Evolutionary conservation across 1,140 invertebrate species (phyloP).

Genomic region (Caenorhabditis latens): DNA sequence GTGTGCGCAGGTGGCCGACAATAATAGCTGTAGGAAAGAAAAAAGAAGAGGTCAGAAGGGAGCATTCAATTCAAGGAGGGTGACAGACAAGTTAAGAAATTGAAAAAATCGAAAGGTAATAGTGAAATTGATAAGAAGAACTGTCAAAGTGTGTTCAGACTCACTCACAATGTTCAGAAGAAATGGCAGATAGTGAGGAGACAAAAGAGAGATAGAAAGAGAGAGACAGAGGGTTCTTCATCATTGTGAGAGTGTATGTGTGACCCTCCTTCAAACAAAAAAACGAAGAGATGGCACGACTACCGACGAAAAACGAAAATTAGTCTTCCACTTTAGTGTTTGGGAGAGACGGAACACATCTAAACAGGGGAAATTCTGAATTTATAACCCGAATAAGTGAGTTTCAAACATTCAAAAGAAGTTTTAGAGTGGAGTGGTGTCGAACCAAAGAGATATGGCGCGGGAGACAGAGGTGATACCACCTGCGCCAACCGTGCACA

Average conservation of each 20-base stretch:
- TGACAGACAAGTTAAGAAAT: not conserved
- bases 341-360: not conserved
- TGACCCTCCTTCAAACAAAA: slow-evolving; percentile 16
- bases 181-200: not conserved
- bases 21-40: slow-evolving; percentile 46
- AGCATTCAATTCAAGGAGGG: slow-evolving; percentile 5
- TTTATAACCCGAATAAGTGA: too few relatives aligned
- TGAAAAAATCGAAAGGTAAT: not conserved
- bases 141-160: not conserved
- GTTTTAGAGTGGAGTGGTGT: too few relatives aligned
- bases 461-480: too few relatives aligned
- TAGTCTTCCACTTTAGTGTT: not conserved
- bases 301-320: not conserved
- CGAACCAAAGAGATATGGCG: too few relatives aligned
- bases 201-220: not conserved
- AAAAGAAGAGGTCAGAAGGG: slow-evolving; percentile 42
- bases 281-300: slow-evolving; percentile 17
- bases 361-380: too few relatives aligned
- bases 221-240: slow-evolving; percentile 12
- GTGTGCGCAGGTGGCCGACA: slow-evolving; percentile 55
- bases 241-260: not conserved
- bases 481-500: too few relatives aligned
- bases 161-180: not conserved
- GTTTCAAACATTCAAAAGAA: too few relatives aligned
- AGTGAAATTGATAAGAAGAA: slow-evolving; percentile 30